Base-by-base conservation (phyloP, 2,797 vertebrate species). In the Ptychadena robeensis region DNA sequence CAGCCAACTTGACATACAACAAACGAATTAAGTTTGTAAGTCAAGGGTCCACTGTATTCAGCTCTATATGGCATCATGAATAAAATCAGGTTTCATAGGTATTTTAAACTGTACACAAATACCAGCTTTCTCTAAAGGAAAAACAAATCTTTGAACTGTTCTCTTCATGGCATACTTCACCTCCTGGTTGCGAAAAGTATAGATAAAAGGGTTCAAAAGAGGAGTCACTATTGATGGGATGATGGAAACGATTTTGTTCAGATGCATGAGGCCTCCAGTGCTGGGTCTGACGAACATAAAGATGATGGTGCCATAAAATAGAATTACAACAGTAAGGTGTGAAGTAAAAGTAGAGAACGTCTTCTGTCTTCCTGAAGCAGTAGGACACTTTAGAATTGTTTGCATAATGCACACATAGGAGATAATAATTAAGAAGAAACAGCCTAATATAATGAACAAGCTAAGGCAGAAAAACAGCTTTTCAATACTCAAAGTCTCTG, bases 201-300 rank as follows among this genome's bases (percentile, higher is more conserved):
- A 84, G 22, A 84, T 84, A 44, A 80, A 40, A 2, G 82, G 82
- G 38, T 84, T 84, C 0, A 84, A 70, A 22, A 84, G 61, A 38
- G 82, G 82, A 28, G 70, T 79, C 15, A 84, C 48, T 40, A 80
- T 28, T 7, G 77, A 84, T 4, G 69, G 70, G 25, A 84, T 68
- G 9, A 84, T 32, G 40, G 82, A 80, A 11, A 80, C 9, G 8
- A 74, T 74, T 74, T 84, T 84, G 74, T 84, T 69, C 7, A 80
- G 2, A 22, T 65, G 34, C 10, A 74, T 14, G 11, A 69, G 28
- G 28, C 15, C 34, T 9, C 44, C 14, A 3, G 63, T 12, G 3
- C 14, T 74, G 28, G 82, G 76, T 15, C 63, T 35, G 28, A 84
- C 6, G 35, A 73, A 84, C 82, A 84, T 79, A 18, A 84, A 84